Evolutionary conservation across 2,113 vertebrate species (phyloP).

Genomic region (Neomonachus schauinslandi): DNA sequence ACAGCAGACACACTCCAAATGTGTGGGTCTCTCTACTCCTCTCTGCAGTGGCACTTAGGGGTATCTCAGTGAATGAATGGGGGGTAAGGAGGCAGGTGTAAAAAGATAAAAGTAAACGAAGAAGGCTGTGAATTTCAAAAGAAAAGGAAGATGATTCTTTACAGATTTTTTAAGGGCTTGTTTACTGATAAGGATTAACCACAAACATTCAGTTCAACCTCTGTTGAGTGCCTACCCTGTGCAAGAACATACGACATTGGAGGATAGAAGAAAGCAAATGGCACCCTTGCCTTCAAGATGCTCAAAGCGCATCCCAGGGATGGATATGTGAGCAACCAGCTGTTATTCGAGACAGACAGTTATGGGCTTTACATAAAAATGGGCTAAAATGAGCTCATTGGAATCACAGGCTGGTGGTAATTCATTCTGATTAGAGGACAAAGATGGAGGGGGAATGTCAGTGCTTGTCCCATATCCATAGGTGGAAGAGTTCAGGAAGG

Average conservation of each 20-base stretch:
- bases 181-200: neutral
- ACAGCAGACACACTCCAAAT: neutral
- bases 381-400: neutral
- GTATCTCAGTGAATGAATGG: neutral
- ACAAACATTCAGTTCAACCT: neutral
- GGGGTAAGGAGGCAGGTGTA: neutral
- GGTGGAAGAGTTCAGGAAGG: neutral
- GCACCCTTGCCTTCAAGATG: neutral
- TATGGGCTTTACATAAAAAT: neutral
- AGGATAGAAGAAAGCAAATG: neutral
- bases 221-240: neutral
- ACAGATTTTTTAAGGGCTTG: neutral
- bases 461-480: neutral
- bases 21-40: neutral
- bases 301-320: neutral
- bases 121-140: neutral
- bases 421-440: neutral
- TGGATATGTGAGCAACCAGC: neutral
- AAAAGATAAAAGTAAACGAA: conserved; percentile 26
- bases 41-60: neutral
- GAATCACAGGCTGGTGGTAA: neutral
- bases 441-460: neutral
- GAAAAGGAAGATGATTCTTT: neutral
- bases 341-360: neutral
- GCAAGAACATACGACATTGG: neutral